Percentiles rank a stretch among this genome's conserved stretches.
These are phyloP conservation scores for Sarcophaga rosellei DNA, from an alignment of 2,888 invertebrate species.

Conservation along the genomic window DNA sequence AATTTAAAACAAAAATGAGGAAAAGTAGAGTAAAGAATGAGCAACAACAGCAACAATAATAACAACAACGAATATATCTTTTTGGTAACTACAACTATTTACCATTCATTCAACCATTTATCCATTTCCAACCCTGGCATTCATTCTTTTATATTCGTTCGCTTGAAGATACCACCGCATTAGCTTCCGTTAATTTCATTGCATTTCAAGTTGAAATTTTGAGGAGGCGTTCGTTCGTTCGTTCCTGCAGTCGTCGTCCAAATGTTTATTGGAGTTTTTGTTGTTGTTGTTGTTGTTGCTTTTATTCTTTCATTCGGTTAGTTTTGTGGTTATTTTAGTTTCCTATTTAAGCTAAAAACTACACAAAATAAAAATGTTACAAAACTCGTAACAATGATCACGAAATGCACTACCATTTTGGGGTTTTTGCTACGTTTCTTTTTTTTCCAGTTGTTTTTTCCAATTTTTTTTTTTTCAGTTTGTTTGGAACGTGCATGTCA, in stretches of 20 bases:
- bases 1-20: too few relatives aligned
- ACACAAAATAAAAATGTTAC: slow-evolving; percentile 11
- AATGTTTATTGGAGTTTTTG: slow-evolving; percentile 24
- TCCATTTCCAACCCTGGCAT: not conserved
- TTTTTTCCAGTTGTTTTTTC: too few relatives aligned
- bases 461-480: not conserved
- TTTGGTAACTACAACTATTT: slow-evolving; percentile 52
- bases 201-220: slow-evolving; percentile 59
- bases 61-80: slow-evolving; percentile 21
- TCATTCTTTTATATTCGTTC: not conserved
- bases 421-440: too few relatives aligned
- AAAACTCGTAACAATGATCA: slow-evolving; percentile 17
- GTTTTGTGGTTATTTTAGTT: slow-evolving; percentile 53
- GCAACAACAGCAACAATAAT: slow-evolving; percentile 29
- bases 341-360: slow-evolving; percentile 40
- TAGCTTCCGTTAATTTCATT: slow-evolving; percentile 67
- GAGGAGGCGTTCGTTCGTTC: slow-evolving; percentile 37
- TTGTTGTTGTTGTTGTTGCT: not conserved
- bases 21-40: not conserved
- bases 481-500: slow-evolving; percentile 62
- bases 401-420: slow-evolving; percentile 49
- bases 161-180: slow-evolving; percentile 57
- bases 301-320: slow-evolving; percentile 18
- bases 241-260: not conserved
- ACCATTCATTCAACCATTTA: slow-evolving; percentile 49